A percentile compares a stretch with the other conserved stretches of the same genome.
These are phyloP conservation scores for Muschampia plurimacula DNA, from an alignment of 2,888 invertebrate species.

Conservation along the genomic window DNA sequence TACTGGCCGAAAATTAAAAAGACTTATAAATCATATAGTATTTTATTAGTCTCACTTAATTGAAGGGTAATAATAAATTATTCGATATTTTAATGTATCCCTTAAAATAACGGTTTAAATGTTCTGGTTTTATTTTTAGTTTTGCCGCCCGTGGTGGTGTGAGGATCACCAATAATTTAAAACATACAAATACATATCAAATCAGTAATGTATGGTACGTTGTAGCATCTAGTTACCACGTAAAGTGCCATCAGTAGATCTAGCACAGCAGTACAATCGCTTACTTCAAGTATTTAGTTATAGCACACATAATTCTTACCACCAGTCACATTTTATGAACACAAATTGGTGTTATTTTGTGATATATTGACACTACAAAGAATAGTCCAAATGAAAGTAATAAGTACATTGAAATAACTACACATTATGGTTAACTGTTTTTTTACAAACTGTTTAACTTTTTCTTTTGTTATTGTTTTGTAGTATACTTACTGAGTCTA, in stretches of 20 bases:
- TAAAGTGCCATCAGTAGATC: slow-evolving; percentile 55
- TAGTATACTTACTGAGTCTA: slow-evolving; percentile 12
- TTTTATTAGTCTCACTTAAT: slow-evolving; percentile 46
- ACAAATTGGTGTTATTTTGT: slow-evolving; percentile 7
- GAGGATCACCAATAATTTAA: slow-evolving; percentile 61
- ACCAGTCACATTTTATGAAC: slow-evolving; percentile 23
- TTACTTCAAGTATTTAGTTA: slow-evolving; percentile 32
- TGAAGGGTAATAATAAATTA: slow-evolving; percentile 14
- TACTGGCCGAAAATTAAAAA: slow-evolving; percentile 43
- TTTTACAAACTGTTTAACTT: background rate
- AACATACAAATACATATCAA: slow-evolving; percentile 53
- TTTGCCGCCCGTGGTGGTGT: slow-evolving; percentile 80
- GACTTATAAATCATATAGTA: slow-evolving; percentile 42
- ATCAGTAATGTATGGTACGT: slow-evolving; percentile 63
- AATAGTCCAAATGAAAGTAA: background rate
- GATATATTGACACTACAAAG: background rate
- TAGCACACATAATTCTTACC: slow-evolving; percentile 23
- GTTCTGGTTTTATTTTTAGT: slow-evolving; percentile 74
- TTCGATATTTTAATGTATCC: slow-evolving; percentile 1
- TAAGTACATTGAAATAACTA: no score
- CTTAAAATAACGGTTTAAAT: slow-evolving; percentile 41
- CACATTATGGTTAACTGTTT: background rate
- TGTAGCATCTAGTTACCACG: slow-evolving; percentile 56
- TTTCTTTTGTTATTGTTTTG: background rate
- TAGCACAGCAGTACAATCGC: slow-evolving; percentile 48